Evolutionary conservation across 2,888 invertebrate genomes (phyloP), one percentile per base, ranked within the genome.

Genomic region (Yponomeuta sedellus): DNA sequence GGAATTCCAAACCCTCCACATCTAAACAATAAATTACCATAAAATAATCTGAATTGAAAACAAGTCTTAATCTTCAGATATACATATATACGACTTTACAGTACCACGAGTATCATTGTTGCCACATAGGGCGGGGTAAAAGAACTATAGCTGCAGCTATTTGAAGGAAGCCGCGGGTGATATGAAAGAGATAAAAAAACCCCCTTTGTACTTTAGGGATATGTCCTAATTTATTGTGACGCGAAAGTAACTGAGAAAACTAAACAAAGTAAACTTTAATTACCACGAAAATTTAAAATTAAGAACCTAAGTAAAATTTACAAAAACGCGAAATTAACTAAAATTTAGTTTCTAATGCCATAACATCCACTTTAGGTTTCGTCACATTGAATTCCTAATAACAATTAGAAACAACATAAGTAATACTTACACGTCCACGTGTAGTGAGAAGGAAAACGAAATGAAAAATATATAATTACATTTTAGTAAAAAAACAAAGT

Each of bases 21-120:
- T 77, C 86, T 88, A 90, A 79, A 81, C 82, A 89, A 88, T 89
- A 89, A 89, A 82, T 89, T 88, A 90, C 83, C 44, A 89, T 91
- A 91, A 52, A 90, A 90, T 88, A 83, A 89, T 90, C 86, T 89
- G 87, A 88, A 87, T 86, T 86, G 82, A 85, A 89, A 86, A 91
- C 87, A 86, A 88, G 85, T 89, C 89, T 89, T 88, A 89, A 88
- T 89, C 88, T 85, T 89, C 77, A 82, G 81, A 82, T 80, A 81
- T 81, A 85, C 81, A 80, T 80, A 80, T 80, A 81, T 73, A 70
- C 76, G 19, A 57, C 77, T 76, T 76, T 74, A 52, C 77, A 78
- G 76, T 77, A 77, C 77, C 78, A 73, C 76, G 70, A 71, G 70
- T 70, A 73, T 73, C 73, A 72, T 71, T 71, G 72, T 69, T 70